Evolutionary conservation across 1,140 invertebrate species (phyloP).

Genomic region (Hyles euphorbiae): DNA sequence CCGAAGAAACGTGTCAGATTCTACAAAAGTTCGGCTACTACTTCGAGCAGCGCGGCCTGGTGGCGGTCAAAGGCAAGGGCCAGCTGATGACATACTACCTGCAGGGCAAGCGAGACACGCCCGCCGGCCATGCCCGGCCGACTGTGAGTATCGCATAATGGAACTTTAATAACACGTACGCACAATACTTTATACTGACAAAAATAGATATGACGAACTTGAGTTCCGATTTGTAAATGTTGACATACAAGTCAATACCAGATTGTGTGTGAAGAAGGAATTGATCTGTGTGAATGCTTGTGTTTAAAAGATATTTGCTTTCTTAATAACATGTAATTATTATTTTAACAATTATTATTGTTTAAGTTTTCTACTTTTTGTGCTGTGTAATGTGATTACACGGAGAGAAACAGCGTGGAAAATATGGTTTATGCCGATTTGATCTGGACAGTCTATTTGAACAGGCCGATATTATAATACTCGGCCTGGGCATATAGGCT

Average conservation of each 20-base stretch:
- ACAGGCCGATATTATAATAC: constrained; percentile 48
- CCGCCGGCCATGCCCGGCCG: constrained; percentile 21
- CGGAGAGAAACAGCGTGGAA: too few relatives aligned
- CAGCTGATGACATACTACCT: constrained; percentile 97
- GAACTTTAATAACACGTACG: not conserved
- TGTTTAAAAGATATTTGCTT: not conserved
- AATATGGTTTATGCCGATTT: constrained; percentile 5
- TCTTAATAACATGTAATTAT: too few relatives aligned
- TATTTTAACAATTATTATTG: too few relatives aligned
- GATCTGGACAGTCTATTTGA: constrained; percentile 64
- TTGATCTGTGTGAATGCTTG: too few relatives aligned
- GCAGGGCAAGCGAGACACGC: constrained; percentile 78
- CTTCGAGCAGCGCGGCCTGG: constrained; percentile 93
- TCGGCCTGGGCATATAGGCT: constrained; percentile 51
- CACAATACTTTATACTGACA: not conserved
- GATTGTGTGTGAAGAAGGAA: too few relatives aligned
- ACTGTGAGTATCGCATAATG: constrained; percentile 23
- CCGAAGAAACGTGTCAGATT: constrained; percentile 92
- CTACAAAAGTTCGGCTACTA: constrained; percentile 91
- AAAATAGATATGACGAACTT: constrained; percentile 5
- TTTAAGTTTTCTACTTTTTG: too few relatives aligned
- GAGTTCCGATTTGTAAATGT: not conserved
- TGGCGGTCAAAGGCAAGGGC: constrained; percentile 96
- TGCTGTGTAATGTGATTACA: too few relatives aligned
- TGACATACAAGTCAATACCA: too few relatives aligned